Evolutionary conservation across 1,140 invertebrate species (phyloP), one percentile per base, ranked within the genome.

Genomic region (Cyclargus thomasi): DNA sequence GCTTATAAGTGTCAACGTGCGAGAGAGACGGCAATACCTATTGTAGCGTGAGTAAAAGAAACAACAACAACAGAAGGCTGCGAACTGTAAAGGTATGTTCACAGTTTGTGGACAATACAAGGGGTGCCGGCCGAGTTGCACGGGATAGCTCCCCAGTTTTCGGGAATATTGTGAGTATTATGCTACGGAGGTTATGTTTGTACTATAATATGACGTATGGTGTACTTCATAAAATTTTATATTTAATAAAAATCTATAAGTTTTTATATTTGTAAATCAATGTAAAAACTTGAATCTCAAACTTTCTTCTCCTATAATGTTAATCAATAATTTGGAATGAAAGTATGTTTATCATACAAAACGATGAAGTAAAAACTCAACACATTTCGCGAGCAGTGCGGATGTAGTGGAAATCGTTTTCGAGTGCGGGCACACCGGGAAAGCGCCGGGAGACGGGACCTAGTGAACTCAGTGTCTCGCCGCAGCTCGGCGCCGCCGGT

Each of bases 41-140:
- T 47, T 23, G 18, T 6, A 29, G 23, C n/a, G 23, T 70, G 67
- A 35, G 59, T 6, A 53, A 63, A 21, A 63, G 55, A 53, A 59
- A 64, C 62, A 39, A 59, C 55, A 23, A 16, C 17, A 59, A 66
- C 59, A 70, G 67, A 68, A 73, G 70, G 70, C 72, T 76, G 74
- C 70, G 74, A 73, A 71, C 70, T 76, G 70, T 76, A 69, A 76
- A 80, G 71, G 78, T 76, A 80, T 78, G 76, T 75, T 75, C 77
- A 76, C 79, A 83, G 79, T 80, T 80, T 78, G 78, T 72, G 72
- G 72, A 80, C 74, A 72, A 70, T 74, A 80, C 79, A 82, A 80
- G 81, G 79, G 79, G 76, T 76, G 64, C 72, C 75, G 75, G 73
- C 73, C 71, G 70, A 65, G 73, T 65, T 21, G 14, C 16, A 35